These are phyloP conservation scores for Leucophenga varia DNA, from an alignment of 1,140 invertebrate genomes.

Conservation along the genomic window DNA sequence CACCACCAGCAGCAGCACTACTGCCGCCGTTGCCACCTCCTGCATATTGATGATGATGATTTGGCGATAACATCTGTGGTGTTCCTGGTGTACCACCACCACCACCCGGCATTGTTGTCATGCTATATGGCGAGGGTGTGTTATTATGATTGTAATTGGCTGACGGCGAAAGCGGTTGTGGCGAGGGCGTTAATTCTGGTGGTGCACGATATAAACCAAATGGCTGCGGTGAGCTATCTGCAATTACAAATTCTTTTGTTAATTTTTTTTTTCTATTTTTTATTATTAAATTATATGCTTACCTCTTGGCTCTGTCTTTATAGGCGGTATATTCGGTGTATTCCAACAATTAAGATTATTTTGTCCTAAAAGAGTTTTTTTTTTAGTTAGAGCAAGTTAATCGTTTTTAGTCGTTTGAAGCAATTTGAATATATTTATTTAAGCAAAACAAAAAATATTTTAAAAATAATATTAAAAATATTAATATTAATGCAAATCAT, in stretches of 20 bases:
- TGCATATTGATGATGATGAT: constrained; percentile 33
- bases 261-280: too few relatives aligned
- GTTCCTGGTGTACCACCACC: constrained; percentile 11
- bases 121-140: constrained; percentile 47
- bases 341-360: constrained; percentile 47
- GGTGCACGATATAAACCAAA: constrained; percentile 42
- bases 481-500: too few relatives aligned
- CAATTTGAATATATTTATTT: too few relatives aligned
- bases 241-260: background rate
- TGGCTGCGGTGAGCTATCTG: constrained; percentile 49
- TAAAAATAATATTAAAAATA: too few relatives aligned
- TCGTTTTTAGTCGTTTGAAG: too few relatives aligned
- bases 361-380: constrained; percentile 32
- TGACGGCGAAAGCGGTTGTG: constrained; percentile 47
- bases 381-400: too few relatives aligned
- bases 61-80: constrained; percentile 28
- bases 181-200: constrained; percentile 47
- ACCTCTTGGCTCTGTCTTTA: constrained; percentile 55
- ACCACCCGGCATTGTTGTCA: constrained; percentile 11
- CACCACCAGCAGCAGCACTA: background rate
- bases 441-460: too few relatives aligned
- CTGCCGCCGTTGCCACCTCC: constrained; percentile 10
- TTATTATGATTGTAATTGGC: constrained; percentile 47
- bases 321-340: constrained; percentile 45
- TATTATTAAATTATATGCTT: constrained; percentile 5